Conservation (phyloP, 2,888 invertebrate species). For the Ophion costatus region DNA sequence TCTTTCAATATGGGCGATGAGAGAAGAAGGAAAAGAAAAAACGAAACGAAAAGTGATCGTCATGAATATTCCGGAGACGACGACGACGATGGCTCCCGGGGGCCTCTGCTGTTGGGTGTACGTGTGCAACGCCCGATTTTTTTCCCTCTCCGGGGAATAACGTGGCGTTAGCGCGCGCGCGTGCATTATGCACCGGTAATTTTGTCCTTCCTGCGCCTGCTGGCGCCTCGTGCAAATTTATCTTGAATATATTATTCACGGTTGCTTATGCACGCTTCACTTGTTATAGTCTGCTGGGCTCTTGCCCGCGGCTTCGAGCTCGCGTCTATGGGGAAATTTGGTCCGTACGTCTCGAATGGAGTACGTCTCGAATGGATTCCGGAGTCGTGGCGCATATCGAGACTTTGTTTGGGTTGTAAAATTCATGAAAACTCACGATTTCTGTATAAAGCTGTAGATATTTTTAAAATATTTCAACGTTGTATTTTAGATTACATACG, state of each 20-base stretch:
- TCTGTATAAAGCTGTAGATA: too few species aligned
- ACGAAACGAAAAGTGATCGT: neutral
- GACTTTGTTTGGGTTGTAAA: neutral
- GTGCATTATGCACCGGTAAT: slow-evolving; percentile 8
- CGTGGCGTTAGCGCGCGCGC: neutral
- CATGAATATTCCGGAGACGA: slow-evolving; percentile 17
- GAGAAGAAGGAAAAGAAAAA: neutral
- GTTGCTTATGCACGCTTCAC: slow-evolving; percentile 52
- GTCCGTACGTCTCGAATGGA: too few species aligned
- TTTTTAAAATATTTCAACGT: too few species aligned
- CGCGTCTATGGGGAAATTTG: neutral
- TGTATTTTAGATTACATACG: too few species aligned
- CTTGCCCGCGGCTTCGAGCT: neutral
- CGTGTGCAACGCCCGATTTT: neutral
- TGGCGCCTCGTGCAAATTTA: slow-evolving; percentile 42
- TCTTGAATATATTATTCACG: slow-evolving; percentile 50
- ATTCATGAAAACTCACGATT: neutral
- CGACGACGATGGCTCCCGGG: slow-evolving; percentile 11
- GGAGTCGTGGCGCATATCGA: neutral
- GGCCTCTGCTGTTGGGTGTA: neutral
- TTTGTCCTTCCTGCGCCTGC: slow-evolving; percentile 23
- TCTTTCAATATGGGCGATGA: slow-evolving; percentile 10
- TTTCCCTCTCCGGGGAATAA: slow-evolving; percentile 1
- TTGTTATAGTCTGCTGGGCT: slow-evolving; percentile 31
- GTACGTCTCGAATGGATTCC: neutral